Conservation (phyloP, 2,888 invertebrate species). For the Amphimallon solstitiale region DNA sequence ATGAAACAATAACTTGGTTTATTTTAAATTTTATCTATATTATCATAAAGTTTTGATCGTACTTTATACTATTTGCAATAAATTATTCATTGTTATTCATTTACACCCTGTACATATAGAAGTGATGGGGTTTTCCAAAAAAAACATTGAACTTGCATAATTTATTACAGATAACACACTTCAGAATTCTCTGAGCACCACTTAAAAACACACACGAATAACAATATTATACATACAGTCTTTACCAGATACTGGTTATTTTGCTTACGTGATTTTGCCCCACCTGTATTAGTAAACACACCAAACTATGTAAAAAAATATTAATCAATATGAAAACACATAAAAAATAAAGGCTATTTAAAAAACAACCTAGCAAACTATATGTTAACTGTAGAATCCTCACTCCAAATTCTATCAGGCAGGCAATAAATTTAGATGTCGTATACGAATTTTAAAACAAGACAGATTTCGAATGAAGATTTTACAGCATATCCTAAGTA, state of each 20-base stretch:
- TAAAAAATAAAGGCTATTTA: conserved; percentile 55
- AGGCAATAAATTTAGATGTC: too few species aligned
- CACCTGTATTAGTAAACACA: conserved; percentile 65
- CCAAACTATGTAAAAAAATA: conserved; percentile 56
- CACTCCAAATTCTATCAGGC: too few species aligned
- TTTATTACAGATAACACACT: conserved; percentile 63
- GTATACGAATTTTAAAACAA: too few species aligned
- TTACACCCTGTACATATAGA: neutral
- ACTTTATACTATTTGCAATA: too few species aligned
- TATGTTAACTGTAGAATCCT: too few species aligned
- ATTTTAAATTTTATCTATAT: too few species aligned
- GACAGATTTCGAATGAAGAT: too few species aligned
- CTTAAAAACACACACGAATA: conserved; percentile 64
- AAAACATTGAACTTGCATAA: conserved; percentile 64
- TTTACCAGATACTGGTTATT: conserved; percentile 64
- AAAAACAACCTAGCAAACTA: conserved; percentile 61
- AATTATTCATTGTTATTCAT: too few species aligned
- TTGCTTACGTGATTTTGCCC: conserved; percentile 66
- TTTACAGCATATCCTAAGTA: too few species aligned
- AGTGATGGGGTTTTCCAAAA: conserved; percentile 54
- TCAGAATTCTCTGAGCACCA: conserved; percentile 64
- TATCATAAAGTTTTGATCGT: too few species aligned
- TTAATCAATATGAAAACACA: conserved; percentile 56
- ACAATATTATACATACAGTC: conserved; percentile 65
- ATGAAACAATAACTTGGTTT: too few species aligned